These are phyloP conservation scores for Cacoxenus indagator DNA, from an alignment of 2,888 invertebrate genomes.

Conservation along the genomic window DNA sequence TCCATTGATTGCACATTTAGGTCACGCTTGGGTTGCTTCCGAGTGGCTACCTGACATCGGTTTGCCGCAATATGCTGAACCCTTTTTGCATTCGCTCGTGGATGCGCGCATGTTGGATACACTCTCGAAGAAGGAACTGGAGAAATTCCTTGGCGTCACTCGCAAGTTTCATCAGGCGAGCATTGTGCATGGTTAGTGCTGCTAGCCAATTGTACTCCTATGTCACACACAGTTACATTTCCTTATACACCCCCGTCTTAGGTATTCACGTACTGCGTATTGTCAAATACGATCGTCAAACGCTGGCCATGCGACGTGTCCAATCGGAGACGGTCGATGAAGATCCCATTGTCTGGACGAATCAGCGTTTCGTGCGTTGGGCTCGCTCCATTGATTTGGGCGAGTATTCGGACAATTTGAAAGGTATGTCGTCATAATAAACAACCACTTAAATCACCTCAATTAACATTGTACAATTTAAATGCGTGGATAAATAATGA, in stretches of 20 bases:
- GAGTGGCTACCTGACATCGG: conserved; percentile 95
- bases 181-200: conserved; percentile 82
- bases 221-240: not conserved
- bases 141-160: conserved; percentile 92
- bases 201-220: not conserved
- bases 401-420: conserved; percentile 93
- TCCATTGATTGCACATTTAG: conserved; percentile 87
- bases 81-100: conserved; percentile 89
- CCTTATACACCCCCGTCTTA: conserved; percentile 29
- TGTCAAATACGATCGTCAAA: conserved; percentile 93
- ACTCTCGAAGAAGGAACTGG: conserved; percentile 92
- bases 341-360: conserved; percentile 96
- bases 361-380: conserved; percentile 94
- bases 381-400: conserved; percentile 92
- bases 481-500: not conserved
- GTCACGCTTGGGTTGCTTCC: conserved; percentile 93
- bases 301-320: conserved; percentile 86
- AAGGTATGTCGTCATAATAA: conserved; percentile 75
- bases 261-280: conserved; percentile 88
- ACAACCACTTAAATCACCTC: not conserved
- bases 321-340: conserved; percentile 90
- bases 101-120: conserved; percentile 95
- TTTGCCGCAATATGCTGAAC: conserved; percentile 88
- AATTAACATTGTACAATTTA: not conserved
- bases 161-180: conserved; percentile 96